Evolutionary conservation across 2,888 invertebrate genomes (phyloP), one percentile per base, ranked within the genome.

Genomic region (Zootermopsis nevadensis): DNA sequence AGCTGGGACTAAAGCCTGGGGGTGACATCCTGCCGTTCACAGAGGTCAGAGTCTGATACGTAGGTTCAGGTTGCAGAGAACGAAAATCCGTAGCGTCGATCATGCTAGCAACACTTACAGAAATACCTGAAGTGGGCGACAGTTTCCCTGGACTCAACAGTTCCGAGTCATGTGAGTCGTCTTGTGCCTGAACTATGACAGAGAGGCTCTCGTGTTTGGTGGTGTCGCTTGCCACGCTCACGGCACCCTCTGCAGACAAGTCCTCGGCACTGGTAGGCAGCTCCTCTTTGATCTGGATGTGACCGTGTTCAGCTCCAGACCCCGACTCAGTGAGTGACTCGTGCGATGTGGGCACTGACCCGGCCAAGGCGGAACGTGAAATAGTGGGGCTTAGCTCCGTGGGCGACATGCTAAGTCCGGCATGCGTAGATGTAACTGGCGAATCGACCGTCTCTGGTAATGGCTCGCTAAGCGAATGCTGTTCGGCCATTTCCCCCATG

Each of bases 11-110:
- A 89, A 97, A 95, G 38, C 95, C 96, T 27, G 91, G 91, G 83
- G 97, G 97, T 85, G 98, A 97, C 92, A 98, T 94, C 86, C 98
- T 93, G 85, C 97, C 97, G 90, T 97, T 98, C 85, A 96, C 96
- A 83, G 96, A 96, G 80, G 94, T 94, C 84, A 98, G 91, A 4
- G 98, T 98, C 90, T 98, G 98, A 91, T 98, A 98, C 83, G 97
- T 97, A 83, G 97, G 96, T 88, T 95, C 95, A 85, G 93, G 93
- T 90, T 94, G 94, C 88, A 95, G 94, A 87, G 94, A 93, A 89
- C 97, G 94, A 88, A 93, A 94, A 89, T 95, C 94, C 77, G 90
- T 89, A 67, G 93, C 92, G 91, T 95, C 95, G 88, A 95, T 94
- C 94, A 95, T 95, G 88, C 92, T 93, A 88, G 93, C 92, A 87